Base-by-base conservation (phyloP, 2,888 invertebrate species). In the Andrena marginata region DNA sequence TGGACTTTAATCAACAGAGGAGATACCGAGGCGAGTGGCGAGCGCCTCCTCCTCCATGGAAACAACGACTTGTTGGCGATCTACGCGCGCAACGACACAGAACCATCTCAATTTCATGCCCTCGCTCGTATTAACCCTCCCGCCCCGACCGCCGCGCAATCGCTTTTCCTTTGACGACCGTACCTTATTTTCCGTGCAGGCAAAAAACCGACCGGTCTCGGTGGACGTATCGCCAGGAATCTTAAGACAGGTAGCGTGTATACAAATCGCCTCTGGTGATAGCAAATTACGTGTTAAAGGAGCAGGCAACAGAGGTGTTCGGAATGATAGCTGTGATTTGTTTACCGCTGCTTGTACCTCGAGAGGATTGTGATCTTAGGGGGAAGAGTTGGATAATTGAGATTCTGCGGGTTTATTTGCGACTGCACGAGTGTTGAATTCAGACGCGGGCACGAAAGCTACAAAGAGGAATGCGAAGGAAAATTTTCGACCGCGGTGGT, bases 51-150 rank as follows among this genome's bases (percentile, higher is more conserved):
- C 62, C 51, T 31, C 31, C 33, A 2, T 48, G 51, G 20, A 42
- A 59, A 33, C 54, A 59, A 72, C 69, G 77, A 42, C 42, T 79
- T 79, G 77, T 79, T 77, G 64, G 69, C 77, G 54, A 69, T 59
- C 65, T 71, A 20, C 31, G 80, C 42, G 79, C 42, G 79, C 80
- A 80, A 80, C 80, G 79, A 80, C 79, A 80, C 65, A 80, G 80
- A 80, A 80, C 80, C 33, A 80, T 78, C 78, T 80, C 80, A 78
- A 80, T 80, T 67, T 67, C 80, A 72, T 67, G 79, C 80, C 48
- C 49, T 69, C 74, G 31, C 48, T 16, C 74, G 75, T 74, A 67
- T 82, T 76, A 71, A 65, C 82, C 71, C 67, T 33, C 60, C 65
- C 48, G 33, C 71, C 67, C 62, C 26, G 62, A 42, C 20, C 65